These are phyloP conservation scores for Serrognathus titanus DNA, from an alignment of 2,888 invertebrate genomes.

Conservation along the genomic window DNA sequence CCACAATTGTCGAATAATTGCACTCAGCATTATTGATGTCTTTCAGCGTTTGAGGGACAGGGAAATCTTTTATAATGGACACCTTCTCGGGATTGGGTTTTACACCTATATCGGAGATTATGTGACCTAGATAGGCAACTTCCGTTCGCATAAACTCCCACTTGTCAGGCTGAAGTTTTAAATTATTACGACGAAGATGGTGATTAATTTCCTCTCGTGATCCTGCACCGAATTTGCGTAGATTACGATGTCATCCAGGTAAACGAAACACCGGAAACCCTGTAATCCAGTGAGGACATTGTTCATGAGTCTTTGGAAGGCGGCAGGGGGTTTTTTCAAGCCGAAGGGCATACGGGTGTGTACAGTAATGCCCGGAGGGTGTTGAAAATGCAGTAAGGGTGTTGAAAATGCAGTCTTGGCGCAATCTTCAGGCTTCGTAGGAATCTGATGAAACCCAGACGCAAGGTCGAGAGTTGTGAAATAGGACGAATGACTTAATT, in stretches of 20 bases:
- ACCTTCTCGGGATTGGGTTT: slow-evolving; percentile 6
- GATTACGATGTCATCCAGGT: slow-evolving; percentile 33
- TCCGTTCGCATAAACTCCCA: slow-evolving; percentile 28
- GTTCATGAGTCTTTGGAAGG: slow-evolving; percentile 41
- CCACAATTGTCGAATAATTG: no score
- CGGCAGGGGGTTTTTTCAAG: slow-evolving; percentile 35
- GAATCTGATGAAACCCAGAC: slow-evolving; percentile 26
- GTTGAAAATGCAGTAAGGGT: no score
- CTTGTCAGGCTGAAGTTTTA: slow-evolving; percentile 30
- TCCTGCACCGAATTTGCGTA: slow-evolving; percentile 2
- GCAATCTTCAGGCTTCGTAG: slow-evolving; percentile 16
- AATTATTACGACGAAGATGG: slow-evolving; percentile 29
- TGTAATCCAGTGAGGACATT: slow-evolving; percentile 27
- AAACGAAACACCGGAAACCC: slow-evolving; percentile 24
- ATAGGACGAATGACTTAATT: slow-evolving; percentile 22
- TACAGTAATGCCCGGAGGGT: slow-evolving; percentile 17
- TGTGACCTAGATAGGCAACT: slow-evolving; percentile 22
- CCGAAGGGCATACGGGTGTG: slow-evolving; percentile 25
- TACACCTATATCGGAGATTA: slow-evolving; percentile 11
- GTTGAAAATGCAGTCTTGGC: background rate
- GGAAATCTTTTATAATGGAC: slow-evolving; percentile 1
- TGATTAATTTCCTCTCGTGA: slow-evolving; percentile 30
- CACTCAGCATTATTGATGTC: no score
- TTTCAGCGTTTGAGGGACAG: slow-evolving; percentile 13
- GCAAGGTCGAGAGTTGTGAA: slow-evolving; percentile 26